phyloP scores from a whole-genome alignment of 2,888 invertebrate genomes.

The Lingula anatina region DNA sequence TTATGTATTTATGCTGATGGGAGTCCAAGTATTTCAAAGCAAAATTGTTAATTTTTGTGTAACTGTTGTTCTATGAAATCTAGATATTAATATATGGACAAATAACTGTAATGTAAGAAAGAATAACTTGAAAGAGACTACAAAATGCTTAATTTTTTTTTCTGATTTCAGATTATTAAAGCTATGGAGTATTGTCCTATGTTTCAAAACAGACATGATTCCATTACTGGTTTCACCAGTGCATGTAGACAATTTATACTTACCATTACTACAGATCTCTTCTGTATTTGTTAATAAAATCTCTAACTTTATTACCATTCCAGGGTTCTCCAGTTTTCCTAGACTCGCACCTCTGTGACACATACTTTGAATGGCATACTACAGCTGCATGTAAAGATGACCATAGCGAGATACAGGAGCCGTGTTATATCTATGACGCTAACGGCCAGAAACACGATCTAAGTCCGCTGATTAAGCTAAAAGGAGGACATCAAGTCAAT shows the following conservation, averaged over 20 bases:
- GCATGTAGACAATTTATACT: no score
- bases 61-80: no score
- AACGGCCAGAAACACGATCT: conserved; percentile 33
- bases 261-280: no score
- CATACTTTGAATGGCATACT: conserved; percentile 44
- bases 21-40: no score
- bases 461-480: conserved; percentile 33
- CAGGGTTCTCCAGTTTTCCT: conserved; percentile 34
- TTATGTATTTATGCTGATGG: no score
- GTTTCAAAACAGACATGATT: no score
- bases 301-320: conserved; percentile 7
- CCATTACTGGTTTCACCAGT: no score
- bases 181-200: no score
- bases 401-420: conserved; percentile 24
- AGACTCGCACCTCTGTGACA: conserved; percentile 26
- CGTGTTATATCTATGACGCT: conserved; percentile 39
- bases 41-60: no score
- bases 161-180: no score
- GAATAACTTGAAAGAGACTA: not conserved
- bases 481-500: conserved; percentile 35
- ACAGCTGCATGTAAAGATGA: conserved; percentile 31
- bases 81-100: no score
- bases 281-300: not conserved
- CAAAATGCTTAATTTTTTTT: not conserved
- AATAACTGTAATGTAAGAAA: no score